These are phyloP conservation scores for Muscidifurax raptorellus DNA, from an alignment of 1,140 invertebrate genomes.

Conservation along the genomic window DNA sequence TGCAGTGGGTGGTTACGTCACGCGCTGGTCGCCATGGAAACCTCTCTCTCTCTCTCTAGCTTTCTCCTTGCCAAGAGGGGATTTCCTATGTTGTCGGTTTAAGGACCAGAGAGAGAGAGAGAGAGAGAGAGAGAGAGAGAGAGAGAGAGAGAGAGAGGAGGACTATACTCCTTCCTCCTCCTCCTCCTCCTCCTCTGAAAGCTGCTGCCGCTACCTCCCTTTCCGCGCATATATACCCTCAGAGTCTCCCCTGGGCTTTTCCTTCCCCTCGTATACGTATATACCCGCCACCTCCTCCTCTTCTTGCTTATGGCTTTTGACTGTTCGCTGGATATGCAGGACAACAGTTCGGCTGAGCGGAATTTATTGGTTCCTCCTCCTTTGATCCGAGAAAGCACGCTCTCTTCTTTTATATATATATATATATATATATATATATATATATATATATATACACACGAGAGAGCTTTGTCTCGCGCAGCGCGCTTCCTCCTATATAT, in stretches of 20 bases:
- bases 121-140: background rate
- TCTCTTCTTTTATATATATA: background rate
- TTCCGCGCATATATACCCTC: background rate
- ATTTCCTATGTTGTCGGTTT: constrained; percentile 72
- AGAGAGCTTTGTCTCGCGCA: background rate
- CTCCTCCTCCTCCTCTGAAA: background rate
- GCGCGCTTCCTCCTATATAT: no score
- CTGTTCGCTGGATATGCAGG: constrained; percentile 56
- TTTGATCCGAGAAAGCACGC: constrained; percentile 59
- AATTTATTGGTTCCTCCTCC: constrained; percentile 64
- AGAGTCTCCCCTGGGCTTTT: background rate
- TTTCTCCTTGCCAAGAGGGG: constrained; percentile 69
- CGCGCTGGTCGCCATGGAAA: constrained; percentile 70
- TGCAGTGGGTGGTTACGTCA: constrained; percentile 70
- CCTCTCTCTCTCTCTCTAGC: constrained; percentile 58
- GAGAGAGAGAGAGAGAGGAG: constrained; percentile 27
- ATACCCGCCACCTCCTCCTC: background rate
- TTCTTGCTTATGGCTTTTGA: constrained; percentile 59
- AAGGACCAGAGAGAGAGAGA: constrained; percentile 59
- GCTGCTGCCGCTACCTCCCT: background rate
- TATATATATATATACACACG: no score
- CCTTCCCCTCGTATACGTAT: background rate
- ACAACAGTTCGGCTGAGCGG: constrained; percentile 57
- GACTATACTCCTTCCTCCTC: constrained; percentile 22
- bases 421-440: no score